Percentiles rank a stretch among this genome's conserved stretches.
phyloP scores from a whole-genome alignment of 2,797 vertebrate species.

The Microctenopoma steveboyesi region DNA sequence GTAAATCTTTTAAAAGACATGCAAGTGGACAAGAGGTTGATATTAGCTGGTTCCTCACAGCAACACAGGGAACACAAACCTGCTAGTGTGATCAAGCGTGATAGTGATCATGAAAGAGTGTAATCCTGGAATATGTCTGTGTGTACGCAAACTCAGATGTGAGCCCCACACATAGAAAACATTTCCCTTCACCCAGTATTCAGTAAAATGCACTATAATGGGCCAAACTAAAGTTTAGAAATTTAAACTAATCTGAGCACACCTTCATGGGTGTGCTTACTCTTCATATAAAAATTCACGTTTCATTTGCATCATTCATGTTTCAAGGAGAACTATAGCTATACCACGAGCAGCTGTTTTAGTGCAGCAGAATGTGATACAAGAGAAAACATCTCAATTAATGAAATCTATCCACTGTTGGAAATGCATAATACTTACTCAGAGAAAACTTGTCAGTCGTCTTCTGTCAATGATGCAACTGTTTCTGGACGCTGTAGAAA shows the following conservation, averaged over 20 bases:
- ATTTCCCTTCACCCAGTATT: constrained; percentile 14
- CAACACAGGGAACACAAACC: constrained; percentile 21
- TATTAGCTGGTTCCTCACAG: constrained; percentile 29
- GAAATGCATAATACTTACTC: constrained; percentile 59
- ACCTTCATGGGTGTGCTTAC: constrained; percentile 27
- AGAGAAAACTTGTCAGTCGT: constrained; percentile 65
- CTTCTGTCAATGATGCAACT: constrained; percentile 72
- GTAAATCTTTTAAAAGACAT: constrained; percentile 31
- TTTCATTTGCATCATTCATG: constrained; percentile 47
- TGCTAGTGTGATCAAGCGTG: not conserved
- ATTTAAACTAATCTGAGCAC: constrained; percentile 20
- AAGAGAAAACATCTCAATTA: not conserved
- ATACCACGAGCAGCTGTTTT: constrained; percentile 4
- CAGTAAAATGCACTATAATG: not conserved
- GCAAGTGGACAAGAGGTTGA: constrained; percentile 1
- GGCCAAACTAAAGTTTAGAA: constrained; percentile 43
- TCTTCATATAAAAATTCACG: constrained; percentile 45
- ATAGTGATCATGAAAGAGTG: not conserved
- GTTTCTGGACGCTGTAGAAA: constrained; percentile 66
- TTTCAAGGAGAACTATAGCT: constrained; percentile 27
- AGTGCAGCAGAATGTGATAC: constrained; percentile 11
- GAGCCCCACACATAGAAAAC: not conserved
- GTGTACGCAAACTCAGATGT: constrained; percentile 24
- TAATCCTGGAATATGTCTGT: constrained; percentile 5
- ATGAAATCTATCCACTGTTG: not conserved